phyloP scores from a whole-genome alignment of 2,113 vertebrate genomes.

The Podarcis raffonei region DNA sequence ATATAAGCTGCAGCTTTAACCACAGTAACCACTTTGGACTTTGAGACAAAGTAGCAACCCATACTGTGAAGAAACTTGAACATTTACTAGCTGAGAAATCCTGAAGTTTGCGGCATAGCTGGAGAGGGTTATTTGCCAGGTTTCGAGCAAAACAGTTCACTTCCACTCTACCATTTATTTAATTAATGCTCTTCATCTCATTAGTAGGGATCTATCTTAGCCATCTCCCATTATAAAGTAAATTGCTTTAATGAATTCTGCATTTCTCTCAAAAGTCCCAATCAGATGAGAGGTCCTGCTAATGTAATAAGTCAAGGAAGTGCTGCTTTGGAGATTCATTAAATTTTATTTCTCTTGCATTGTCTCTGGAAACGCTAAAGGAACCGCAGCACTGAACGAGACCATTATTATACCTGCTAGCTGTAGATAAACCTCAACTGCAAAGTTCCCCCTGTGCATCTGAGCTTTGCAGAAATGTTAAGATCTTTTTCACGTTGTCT shows the following conservation, averaged over 20 bases:
- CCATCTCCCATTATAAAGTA: conserved; percentile 66
- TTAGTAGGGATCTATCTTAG: conserved; percentile 66
- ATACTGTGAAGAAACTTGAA: not conserved
- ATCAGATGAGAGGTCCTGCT: conserved; percentile 58
- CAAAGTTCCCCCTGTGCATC: not conserved
- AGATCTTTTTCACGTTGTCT: not conserved
- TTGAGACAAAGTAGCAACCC: not conserved
- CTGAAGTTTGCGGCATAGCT: not conserved
- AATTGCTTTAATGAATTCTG: conserved; percentile 73
- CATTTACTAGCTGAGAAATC: not conserved
- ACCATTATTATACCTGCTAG: conserved; percentile 14
- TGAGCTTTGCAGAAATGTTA: conserved; percentile 13
- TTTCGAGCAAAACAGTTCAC: conserved; percentile 56
- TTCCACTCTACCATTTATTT: conserved; percentile 61
- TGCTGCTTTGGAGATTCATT: conserved; percentile 63
- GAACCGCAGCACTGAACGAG: conserved; percentile 8
- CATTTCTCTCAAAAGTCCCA: conserved; percentile 69
- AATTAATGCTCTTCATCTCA: conserved; percentile 72
- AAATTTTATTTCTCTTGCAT: conserved; percentile 56
- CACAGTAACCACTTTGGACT: not conserved
- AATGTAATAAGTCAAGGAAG: conserved; percentile 65
- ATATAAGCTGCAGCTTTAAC: not conserved
- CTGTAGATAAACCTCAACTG: conserved; percentile 17
- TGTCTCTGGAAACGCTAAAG: conserved; percentile 48
- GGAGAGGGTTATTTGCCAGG: conserved; percentile 53